A percentile compares a stretch with the other conserved stretches of the same genome.
phyloP scores from a whole-genome alignment of 2,888 invertebrate genomes.

The Drosophila multiciliata region DNA sequence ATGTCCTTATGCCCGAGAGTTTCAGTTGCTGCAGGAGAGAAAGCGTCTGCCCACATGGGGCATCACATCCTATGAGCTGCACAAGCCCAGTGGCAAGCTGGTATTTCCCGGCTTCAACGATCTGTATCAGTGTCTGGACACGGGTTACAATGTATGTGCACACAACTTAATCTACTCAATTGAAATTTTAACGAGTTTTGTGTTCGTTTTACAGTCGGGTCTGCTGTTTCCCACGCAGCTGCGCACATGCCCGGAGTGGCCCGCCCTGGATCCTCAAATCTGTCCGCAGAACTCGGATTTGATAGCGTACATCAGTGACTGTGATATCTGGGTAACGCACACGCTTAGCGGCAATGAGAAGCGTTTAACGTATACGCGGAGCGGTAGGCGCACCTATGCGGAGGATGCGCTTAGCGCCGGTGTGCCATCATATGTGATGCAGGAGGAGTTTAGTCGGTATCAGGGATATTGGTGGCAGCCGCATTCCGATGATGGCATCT shows the following conservation, averaged over 20 bases:
- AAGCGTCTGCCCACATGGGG: constrained; percentile 97
- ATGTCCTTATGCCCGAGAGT: constrained; percentile 91
- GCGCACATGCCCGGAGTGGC: constrained; percentile 87
- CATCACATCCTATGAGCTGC: constrained; percentile 96
- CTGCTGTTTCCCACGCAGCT: constrained; percentile 89
- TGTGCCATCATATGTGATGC: constrained; percentile 98
- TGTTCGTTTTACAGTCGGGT: constrained; percentile 82
- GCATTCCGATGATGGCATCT: constrained; percentile 89
- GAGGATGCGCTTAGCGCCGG: constrained; percentile 96
- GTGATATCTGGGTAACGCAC: constrained; percentile 95
- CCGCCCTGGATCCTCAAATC: constrained; percentile 92
- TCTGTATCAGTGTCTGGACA: constrained; percentile 93
- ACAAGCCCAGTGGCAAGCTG: constrained; percentile 92
- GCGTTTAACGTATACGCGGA: constrained; percentile 89
- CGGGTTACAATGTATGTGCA: constrained; percentile 88
- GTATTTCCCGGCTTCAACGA: constrained; percentile 96
- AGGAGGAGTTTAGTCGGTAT: constrained; percentile 98
- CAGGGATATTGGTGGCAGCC: constrained; percentile 99
- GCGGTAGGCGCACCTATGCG: constrained; percentile 88
- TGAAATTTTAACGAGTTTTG: neutral
- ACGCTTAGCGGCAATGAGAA: constrained; percentile 88
- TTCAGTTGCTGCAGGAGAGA: constrained; percentile 95
- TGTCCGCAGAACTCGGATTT: constrained; percentile 87
- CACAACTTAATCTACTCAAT: too few species aligned
- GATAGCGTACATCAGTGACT: constrained; percentile 95